These are phyloP conservation scores for Octodon degus DNA, from an alignment of 2,113 vertebrate species.

Conservation along the genomic window DNA sequence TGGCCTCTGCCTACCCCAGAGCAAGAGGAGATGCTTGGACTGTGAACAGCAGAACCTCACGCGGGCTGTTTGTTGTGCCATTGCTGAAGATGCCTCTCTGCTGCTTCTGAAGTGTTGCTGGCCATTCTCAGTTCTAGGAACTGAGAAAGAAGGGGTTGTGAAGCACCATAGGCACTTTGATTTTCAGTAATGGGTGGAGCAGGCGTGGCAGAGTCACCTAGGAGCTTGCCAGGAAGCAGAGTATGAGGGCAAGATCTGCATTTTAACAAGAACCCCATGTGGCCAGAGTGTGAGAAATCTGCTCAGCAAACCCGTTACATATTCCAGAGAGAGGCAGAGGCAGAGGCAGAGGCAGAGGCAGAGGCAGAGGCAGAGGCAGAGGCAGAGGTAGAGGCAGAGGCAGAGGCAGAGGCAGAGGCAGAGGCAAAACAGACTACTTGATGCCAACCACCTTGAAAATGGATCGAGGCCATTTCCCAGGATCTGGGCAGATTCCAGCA, in stretches of 20 bases:
- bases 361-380: neutral
- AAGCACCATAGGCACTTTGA: neutral
- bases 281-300: neutral
- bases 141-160: neutral
- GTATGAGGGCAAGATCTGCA: neutral
- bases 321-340: slow-evolving; percentile 15
- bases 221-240: neutral
- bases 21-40: neutral
- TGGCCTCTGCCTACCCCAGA: neutral
- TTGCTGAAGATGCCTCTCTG: neutral
- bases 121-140: neutral
- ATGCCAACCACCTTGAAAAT: neutral
- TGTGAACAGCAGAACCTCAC: neutral
- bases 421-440: neutral
- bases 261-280: neutral
- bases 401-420: neutral
- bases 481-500: neutral
- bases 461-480: neutral
- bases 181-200: neutral
- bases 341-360: neutral
- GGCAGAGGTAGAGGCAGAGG: neutral
- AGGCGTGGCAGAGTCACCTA: neutral
- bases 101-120: neutral
- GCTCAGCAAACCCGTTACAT: neutral
- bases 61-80: neutral